Evolutionary conservation across 2,797 vertebrate species (phyloP), one percentile per base, ranked within the genome.

Genomic region (Apogon talboti): DNA sequence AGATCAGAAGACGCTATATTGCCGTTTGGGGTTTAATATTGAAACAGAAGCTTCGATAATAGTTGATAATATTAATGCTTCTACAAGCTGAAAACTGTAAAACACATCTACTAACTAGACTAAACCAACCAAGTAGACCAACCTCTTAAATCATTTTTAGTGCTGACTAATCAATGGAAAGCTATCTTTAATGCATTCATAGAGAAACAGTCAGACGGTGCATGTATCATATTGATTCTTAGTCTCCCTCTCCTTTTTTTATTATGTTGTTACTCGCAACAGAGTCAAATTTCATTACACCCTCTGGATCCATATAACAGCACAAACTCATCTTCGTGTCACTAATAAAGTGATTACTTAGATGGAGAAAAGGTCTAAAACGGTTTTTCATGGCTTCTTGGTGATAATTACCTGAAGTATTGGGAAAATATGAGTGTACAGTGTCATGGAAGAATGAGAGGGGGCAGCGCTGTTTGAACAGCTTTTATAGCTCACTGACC

Each of bases 201-300:
- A 7, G 7, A 55, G 24, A 76, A 74, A 21, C 14, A 71, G 60
- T 46, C 60, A 81, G 50, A 76, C 21, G n/a, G 28, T 50, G 30
- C 76, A 62, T 79, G 69, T 55, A 60, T 75, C 37, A 45, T 80
- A 87, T 89, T 58, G 86, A 90, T 89, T 80, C 64, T 70, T 55
- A 33, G 69, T 60, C 84, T 55, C 68, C 54, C 60, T 59, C 69
- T 66, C 6, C 24, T 71, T 86, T 24, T 33, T 90, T 79, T 92
- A 83, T 91, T 89, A 72, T 89, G 90, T 85, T 92, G 79, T 87
- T 78, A 80, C 84, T 78, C 90, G 91, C 83, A 84, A 79, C 83
- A 79, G 86, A 93, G 91, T 94, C 92, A 92, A 92, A 94, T 95
- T 95, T 95, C 91, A 94, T 93, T 94, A 89, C 74, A 86, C 90